Evolutionary conservation across 2,113 vertebrate genomes (phyloP), one percentile per base, ranked within the genome.

Genomic region (Delphinus delphis): DNA sequence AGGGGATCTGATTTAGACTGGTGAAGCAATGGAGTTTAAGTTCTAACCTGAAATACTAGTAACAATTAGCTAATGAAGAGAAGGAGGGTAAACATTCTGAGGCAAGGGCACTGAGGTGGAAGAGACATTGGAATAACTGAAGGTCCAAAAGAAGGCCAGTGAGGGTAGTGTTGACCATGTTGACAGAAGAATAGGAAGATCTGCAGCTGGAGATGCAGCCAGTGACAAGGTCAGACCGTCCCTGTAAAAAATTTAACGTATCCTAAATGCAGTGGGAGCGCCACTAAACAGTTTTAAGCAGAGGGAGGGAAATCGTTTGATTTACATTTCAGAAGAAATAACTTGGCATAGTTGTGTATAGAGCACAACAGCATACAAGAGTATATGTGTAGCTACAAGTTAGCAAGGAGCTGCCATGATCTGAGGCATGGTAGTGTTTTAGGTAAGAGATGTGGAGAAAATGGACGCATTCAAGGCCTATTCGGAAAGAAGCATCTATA

Each of bases 371-470:
- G 3, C 26, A 44, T 33, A 36, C 33, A n/a, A 47, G 5, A 9
- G 11, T 17, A 11, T 17, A 7, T 15, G 6, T 1, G 3, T 5
- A 53, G 8, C 18, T 14, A 67, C 3, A 31, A 20, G 1, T 50
- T 85, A 36, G 13, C 17, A 82, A 9, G 12, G 36, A 77, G 26
- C 12, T 53, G 1, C 38, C 3, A 3, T 65, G 44, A 18, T 76
- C 41, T 28, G 71, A 92, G 12, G 6, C 28, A 33, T 8, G 18
- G 2, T 1, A 7, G 44, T 65, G 25, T 1, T 47, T 85, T 50
- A 84, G 31, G 2, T 11, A 50, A 90, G 38, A 82, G 6, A 77
- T 12, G 1, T 31, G 44, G 67, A 93, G 50, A 26, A 26, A 88
- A 83, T n/a, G 28, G 13, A 33, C 10, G 10, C n/a, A 68, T 53